Percentiles rank a stretch among this genome's conserved stretches.
These are phyloP conservation scores for Mercenaria mercenaria DNA, from an alignment of 1,140 invertebrate species.

Conservation along the genomic window DNA sequence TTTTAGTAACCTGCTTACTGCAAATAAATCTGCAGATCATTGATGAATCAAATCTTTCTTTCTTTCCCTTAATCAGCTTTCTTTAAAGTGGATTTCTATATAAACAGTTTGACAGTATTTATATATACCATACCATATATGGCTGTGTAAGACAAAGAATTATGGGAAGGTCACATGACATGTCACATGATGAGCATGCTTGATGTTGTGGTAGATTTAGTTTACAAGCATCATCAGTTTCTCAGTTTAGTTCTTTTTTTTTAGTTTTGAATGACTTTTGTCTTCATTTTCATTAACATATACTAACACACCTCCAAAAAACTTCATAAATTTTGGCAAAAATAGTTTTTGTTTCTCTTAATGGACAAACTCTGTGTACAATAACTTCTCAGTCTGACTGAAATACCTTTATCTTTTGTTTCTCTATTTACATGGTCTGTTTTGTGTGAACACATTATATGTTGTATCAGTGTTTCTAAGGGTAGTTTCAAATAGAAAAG, in stretches of 20 bases:
- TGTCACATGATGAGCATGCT: conserved; percentile 64
- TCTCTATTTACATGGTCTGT: no score
- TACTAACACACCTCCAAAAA: neutral
- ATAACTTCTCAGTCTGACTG: no score
- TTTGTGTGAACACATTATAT: neutral
- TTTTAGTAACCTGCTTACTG: no score
- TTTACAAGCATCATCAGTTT: conserved; percentile 14
- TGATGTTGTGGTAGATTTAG: conserved; percentile 61
- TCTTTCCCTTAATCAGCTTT: no score
- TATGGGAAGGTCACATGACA: conserved; percentile 57
- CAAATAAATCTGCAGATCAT: no score
- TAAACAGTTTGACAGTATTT: no score
- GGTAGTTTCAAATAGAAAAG: neutral
- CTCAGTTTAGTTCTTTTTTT: neutral
- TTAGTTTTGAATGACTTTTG: neutral
- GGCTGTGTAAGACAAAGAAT: neutral
- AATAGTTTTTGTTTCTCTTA: neutral
- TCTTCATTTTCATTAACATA: neutral
- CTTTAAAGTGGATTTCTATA: no score
- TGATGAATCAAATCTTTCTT: no score
- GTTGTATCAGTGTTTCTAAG: neutral
- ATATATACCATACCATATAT: no score
- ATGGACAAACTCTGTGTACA: no score
- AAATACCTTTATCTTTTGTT: no score
- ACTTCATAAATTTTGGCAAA: neutral